Evolutionary conservation across 2,888 invertebrate species (phyloP), one percentile per base, ranked within the genome.

Genomic region (Temnothorax unifasciatus): DNA sequence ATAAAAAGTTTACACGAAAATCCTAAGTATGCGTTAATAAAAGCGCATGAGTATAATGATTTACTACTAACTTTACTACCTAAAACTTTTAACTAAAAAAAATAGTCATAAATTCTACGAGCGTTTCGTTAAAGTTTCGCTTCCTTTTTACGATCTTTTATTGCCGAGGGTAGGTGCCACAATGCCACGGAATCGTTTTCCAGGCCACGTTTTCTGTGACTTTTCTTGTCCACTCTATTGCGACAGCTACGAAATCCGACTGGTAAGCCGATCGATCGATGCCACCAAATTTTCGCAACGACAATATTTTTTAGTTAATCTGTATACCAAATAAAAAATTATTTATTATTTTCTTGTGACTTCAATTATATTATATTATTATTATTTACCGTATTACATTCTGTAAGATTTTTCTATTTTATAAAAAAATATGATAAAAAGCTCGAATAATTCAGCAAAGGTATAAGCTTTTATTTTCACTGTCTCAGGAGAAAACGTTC

Each of bases 111-210:
- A 81, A 69, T 81, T 71, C 71, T 38, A 69, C 47, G 69, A 71
- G 47, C 57, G 59, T 76, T 18, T 76, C 63, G 61, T 71, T 76
- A 54, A 52, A 74, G 61, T 82, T 68, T 69, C 52, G 64, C 15
- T 63, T 83, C 18, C 83, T 73, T 82, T 83, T 76, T 44, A 57
- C 25, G 21, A 71, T 85, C 84, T 90, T 90, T 90, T 90, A 90
- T 89, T 88, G 71, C 63, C 69, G 68, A 47, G 61, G 87, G 34
- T 83, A 87, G 64, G 87, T 83, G 86, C 84, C 90, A 71, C 88
- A 73, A 59, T 68, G 82, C 59, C 79, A 82, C 83, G 75, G 18
- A 85, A 79, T 85, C 88, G 73, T 87, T 89, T 88, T 83, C 83
- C 76, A 34, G 11, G 21, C 13, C 77, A 68, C 66, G 66, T 75